Percentiles rank a stretch among this genome's conserved stretches.
Conservation (phyloP, 2,888 invertebrate genomes). For the Pseudococcus viburni region DNA sequence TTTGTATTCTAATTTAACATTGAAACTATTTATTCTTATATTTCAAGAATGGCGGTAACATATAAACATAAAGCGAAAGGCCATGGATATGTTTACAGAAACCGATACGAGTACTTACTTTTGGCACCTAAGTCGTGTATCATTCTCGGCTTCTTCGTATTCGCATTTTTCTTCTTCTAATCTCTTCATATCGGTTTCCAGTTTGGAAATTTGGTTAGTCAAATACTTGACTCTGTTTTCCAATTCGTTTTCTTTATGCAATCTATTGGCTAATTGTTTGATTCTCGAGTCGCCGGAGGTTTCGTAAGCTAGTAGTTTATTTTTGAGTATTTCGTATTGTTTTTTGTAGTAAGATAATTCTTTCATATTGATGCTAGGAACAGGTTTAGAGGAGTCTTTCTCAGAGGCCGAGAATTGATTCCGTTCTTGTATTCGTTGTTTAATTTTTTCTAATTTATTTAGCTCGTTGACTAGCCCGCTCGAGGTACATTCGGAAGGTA, state of each 20-base stretch:
- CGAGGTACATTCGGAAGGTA: background rate
- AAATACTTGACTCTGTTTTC: conserved; percentile 73
- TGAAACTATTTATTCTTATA: conserved; percentile 23
- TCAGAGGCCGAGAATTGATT: background rate
- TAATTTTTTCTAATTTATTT: conserved; percentile 78
- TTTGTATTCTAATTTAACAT: conserved; percentile 39
- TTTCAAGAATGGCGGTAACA: conserved; percentile 9
- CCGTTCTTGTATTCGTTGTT: conserved; percentile 76
- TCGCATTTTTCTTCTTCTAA: conserved; percentile 83
- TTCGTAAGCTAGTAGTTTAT: conserved; percentile 79
- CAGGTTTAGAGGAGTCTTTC: conserved; percentile 39
- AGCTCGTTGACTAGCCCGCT: conserved; percentile 72
- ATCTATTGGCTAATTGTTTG: conserved; percentile 76
- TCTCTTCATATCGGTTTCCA: conserved; percentile 77
- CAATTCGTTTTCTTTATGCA: conserved; percentile 77
- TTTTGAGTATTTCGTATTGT: conserved; percentile 77
- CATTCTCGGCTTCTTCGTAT: conserved; percentile 83
- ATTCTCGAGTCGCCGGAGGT: conserved; percentile 78
- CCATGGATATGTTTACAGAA: conserved; percentile 34
- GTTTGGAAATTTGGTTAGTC: conserved; percentile 74
- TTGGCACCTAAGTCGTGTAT: conserved; percentile 78
- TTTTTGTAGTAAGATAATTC: conserved; percentile 78
- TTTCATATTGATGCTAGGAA: conserved; percentile 71
- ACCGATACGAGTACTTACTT: conserved; percentile 69
- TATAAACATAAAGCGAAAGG: background rate